A percentile compares a stretch with the other conserved stretches of the same genome.
Evolutionary conservation across 2,888 invertebrate genomes (phyloP).

Genomic region (Habrosyne pyritoides): DNA sequence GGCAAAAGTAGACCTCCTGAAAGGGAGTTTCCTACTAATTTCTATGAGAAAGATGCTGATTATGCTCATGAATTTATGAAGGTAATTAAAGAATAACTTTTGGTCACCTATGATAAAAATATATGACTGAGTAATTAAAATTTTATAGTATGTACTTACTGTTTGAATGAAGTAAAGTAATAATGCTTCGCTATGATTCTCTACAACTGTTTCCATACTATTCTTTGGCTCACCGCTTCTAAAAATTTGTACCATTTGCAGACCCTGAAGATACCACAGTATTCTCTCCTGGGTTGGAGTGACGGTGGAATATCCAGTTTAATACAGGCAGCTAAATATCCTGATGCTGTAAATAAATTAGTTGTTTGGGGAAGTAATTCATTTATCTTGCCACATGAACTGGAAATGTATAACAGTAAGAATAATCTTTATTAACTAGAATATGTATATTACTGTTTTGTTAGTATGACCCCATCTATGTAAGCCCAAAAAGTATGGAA

Average conservation of each 20-base stretch:
- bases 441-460: background rate
- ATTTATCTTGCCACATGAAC: conserved; percentile 87
- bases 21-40: conserved; percentile 87
- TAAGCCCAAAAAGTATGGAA: too few species aligned
- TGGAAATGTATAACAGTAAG: conserved; percentile 64
- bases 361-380: conserved; percentile 92
- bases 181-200: background rate
- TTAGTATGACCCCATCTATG: too few species aligned
- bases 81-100: too few species aligned
- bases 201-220: too few species aligned
- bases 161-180: too few species aligned
- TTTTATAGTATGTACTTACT: too few species aligned
- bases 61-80: conserved; percentile 88
- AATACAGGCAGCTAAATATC: conserved; percentile 89
- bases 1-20: conserved; percentile 92
- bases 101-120: too few species aligned
- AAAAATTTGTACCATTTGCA: conserved; percentile 44
- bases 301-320: conserved; percentile 93
- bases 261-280: conserved; percentile 86
- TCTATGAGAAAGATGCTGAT: conserved; percentile 90
- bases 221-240: too few species aligned
- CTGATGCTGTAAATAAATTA: conserved; percentile 86
- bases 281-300: conserved; percentile 94
- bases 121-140: too few species aligned
- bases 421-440: conserved; percentile 5